Base-by-base conservation (phyloP, 1,140 invertebrate species). In the Penaeus japonicus region DNA sequence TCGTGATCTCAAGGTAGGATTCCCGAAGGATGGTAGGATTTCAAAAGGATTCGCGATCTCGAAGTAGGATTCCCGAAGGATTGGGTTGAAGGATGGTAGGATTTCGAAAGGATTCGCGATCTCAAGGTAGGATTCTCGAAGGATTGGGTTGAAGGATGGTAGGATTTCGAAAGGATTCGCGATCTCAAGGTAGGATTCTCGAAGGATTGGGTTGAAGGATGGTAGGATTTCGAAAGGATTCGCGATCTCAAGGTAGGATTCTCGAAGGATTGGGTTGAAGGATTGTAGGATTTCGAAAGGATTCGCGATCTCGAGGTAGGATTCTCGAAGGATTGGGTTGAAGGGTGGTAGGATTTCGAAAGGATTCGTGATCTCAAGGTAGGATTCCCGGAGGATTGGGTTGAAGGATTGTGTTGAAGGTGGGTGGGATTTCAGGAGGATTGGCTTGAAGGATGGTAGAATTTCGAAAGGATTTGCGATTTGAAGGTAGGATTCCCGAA, bases 361-460 rank as follows among this genome's bases (percentile, higher is more conserved):
- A 91, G 92, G 39, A 94, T 95, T 78, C 92, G 92, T 22, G 90
- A 92, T 24, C 92, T 95, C 35, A 95, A 93, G 89, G 93, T 93
- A 78, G 10, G 80, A 20, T 22, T 78, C 18, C 15, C 10, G 5
- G 22, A 53, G 59, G 30, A 17, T 7, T n/a, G n/a, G n/a, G n/a
- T n/a, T n/a, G n/a, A n/a, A n/a, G n/a, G n/a, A n/a, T n/a, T n/a
- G n/a, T n/a, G n/a, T n/a, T n/a, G n/a, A n/a, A n/a, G n/a, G n/a
- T n/a, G n/a, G 2, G 17, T n/a, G n/a, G 15, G 57, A 17, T 15
- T 15, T 15, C 15, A n/a, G 15, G n/a, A 91, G 92, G 39, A 94
- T 95, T 78, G 92, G 92, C 18, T 7, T 12, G 5, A 32, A 53
- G 59, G 30, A 17, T 7, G 2, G 17, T n/a, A 59, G 15, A n/a